Conservation (phyloP, 2,113 vertebrate species). For the Elephas maximus region DNA sequence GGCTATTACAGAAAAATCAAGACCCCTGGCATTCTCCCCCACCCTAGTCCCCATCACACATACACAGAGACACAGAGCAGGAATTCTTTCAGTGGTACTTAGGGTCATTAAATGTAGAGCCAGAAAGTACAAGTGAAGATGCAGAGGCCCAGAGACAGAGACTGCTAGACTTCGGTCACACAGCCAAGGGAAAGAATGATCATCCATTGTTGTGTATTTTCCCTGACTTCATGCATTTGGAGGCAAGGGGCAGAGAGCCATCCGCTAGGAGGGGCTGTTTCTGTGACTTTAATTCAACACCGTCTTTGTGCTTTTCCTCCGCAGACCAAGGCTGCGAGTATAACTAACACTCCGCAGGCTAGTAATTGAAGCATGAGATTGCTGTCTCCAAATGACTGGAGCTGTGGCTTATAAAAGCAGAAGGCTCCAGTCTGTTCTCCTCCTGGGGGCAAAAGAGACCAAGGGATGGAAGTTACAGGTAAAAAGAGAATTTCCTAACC, state of each 20-base stretch:
- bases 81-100: neutral
- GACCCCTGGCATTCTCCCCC: neutral
- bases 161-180: neutral
- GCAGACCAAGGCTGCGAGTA: neutral
- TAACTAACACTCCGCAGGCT: neutral
- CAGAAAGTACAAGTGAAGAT: neutral
- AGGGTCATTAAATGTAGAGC: neutral
- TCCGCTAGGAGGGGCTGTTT: neutral
- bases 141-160: neutral
- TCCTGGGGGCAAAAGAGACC: neutral
- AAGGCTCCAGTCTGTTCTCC: neutral
- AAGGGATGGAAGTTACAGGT: neutral
- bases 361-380: neutral
- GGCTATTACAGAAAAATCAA: slow-evolving; percentile 27
- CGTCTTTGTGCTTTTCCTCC: neutral
- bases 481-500: neutral
- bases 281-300: neutral
- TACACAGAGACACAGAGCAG: neutral
- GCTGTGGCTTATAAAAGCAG: neutral
- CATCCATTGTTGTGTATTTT: neutral
- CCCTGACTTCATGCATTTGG: neutral
- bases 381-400: neutral
- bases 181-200: neutral
- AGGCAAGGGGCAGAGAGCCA: neutral
- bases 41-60: too few relatives aligned